These are phyloP conservation scores for Enhydra lutris DNA, from an alignment of 2,113 vertebrate genomes.

Conservation along the genomic window DNA sequence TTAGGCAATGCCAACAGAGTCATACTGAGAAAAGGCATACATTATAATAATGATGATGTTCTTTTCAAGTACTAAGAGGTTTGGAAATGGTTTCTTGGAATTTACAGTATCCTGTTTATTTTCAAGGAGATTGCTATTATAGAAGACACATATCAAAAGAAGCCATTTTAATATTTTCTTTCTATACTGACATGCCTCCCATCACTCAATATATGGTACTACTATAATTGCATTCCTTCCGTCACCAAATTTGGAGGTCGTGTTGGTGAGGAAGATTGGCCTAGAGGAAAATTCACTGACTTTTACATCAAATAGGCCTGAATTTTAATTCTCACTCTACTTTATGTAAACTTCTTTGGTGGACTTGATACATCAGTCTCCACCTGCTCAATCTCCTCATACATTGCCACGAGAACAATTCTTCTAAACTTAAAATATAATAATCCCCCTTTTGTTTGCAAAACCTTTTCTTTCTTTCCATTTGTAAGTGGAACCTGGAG, in stretches of 20 bases:
- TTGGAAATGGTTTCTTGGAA: background rate
- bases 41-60: background rate
- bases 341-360: background rate
- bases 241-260: background rate
- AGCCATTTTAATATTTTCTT: constrained; percentile 5
- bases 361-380: background rate
- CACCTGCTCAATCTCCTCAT: background rate
- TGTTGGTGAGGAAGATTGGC: background rate
- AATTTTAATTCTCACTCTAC: background rate
- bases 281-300: background rate
- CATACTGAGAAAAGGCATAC: background rate
- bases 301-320: background rate
- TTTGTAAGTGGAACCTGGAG: background rate
- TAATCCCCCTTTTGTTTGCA: background rate
- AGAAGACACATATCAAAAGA: background rate
- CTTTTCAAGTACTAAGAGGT: background rate
- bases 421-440: background rate
- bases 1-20: background rate
- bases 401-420: background rate
- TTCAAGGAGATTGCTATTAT: background rate
- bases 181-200: background rate
- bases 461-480: background rate
- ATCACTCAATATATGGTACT: background rate
- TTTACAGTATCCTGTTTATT: background rate
- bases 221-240: background rate